A percentile compares a stretch with the other conserved stretches of the same genome.
These are phyloP conservation scores for Sporophila hypoxantha DNA, from an alignment of 2,113 vertebrate species.

Conservation along the genomic window DNA sequence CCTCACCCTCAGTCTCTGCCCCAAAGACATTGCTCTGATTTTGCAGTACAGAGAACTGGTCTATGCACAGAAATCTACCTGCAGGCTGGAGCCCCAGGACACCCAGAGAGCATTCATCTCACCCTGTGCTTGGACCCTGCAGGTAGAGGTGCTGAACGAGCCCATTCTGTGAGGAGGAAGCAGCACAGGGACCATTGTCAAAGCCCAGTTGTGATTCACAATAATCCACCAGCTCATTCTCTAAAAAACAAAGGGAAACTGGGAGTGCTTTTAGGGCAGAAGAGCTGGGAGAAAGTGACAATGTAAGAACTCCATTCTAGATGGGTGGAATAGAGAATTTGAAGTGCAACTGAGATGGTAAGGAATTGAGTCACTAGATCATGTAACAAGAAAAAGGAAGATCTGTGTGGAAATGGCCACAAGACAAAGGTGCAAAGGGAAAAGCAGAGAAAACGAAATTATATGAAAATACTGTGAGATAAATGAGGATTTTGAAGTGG, in stretches of 20 bases:
- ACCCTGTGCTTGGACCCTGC: background rate
- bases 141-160: background rate
- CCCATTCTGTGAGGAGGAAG: background rate
- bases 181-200: background rate
- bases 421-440: background rate
- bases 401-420: background rate
- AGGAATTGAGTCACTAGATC: background rate
- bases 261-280: background rate
- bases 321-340: background rate
- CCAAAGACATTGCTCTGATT: constrained; percentile 28
- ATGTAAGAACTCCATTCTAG: background rate
- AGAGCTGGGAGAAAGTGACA: background rate
- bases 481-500: background rate
- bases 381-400: background rate
- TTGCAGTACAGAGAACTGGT: background rate
- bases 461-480: background rate
- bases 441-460: background rate
- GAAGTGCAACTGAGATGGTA: background rate
- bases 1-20: background rate
- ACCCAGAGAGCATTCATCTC: background rate
- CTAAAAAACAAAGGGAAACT: background rate
- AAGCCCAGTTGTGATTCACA: background rate
- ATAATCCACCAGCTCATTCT: background rate
- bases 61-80: background rate
- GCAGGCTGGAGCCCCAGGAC: background rate